Base-by-base conservation (phyloP, 2,888 invertebrate genomes). In the Epirrhoe alternata region DNA sequence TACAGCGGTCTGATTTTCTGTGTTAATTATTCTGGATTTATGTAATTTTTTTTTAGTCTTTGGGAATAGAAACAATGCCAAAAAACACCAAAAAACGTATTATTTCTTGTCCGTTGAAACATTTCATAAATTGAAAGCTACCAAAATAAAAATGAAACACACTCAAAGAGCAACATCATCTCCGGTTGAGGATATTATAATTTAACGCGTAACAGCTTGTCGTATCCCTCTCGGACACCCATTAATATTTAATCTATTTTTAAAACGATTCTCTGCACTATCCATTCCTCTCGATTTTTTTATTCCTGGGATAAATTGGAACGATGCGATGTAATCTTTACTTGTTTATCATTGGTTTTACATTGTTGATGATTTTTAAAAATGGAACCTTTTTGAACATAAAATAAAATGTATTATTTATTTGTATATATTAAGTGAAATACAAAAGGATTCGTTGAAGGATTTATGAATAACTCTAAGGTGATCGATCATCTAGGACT, bases 161-260 rank as follows among this genome's bases (percentile, higher is more conserved):
- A 60, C 14, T 49, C 17, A 31, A 17, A 14, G 49, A n/a, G 47
- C 10, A 64, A 64, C 64, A 64, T 54, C 69, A 64, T 63, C 64
- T 69, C 68, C 65, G 62, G 66, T 56, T 59, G 56, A 65, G 71
- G 72, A 74, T 74, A 64, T 64, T 64, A 76, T 78, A 77, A 76
- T 78, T 77, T 74, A 72, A 74, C 74, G 70, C 70, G 68, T 70
- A 76, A 69, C 74, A 67, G 71, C 72, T 70, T 71, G 73, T 70
- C 73, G 70, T 74, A 70, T 76, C 68, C 72, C 73, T 74, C 69
- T 69, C 66, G 67, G 51, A 74, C 73, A 70, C 56, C 62, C 69
- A 77, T 77, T 75, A 74, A 72, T 74, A 72, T 75, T 74, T 74
- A 70, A 76, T 77, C 72, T 78, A 73, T 77, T 78, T 77, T 76